Evolutionary conservation across 2,113 vertebrate genomes (phyloP).

Genomic region (Puffinus mauretanicus): DNA sequence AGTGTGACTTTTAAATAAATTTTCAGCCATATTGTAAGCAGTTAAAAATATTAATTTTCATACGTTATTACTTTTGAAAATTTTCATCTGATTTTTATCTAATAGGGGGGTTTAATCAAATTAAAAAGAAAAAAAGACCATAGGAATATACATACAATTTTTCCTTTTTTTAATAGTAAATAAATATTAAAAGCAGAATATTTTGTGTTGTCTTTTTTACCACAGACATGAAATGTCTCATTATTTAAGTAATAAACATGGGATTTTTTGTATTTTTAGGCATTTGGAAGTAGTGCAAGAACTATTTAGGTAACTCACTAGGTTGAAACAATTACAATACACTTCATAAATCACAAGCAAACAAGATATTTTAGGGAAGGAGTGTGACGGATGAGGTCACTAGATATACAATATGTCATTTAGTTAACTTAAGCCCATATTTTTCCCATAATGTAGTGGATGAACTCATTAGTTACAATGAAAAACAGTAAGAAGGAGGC

Average conservation of each 20-base stretch:
- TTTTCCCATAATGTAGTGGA: constrained; percentile 70
- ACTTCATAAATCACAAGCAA: constrained; percentile 71
- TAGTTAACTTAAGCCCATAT: constrained; percentile 71
- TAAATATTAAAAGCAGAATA: neutral
- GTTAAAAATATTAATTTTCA: neutral
- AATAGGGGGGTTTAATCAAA: neutral
- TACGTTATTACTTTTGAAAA: neutral
- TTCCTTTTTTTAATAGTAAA: neutral
- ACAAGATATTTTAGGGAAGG: constrained; percentile 67
- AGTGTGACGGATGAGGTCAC: constrained; percentile 72
- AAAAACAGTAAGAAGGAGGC: constrained; percentile 72
- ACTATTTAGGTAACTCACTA: constrained; percentile 64
- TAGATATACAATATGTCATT: constrained; percentile 64
- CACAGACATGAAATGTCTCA: neutral
- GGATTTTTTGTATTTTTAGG: neutral
- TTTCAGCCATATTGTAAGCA: neutral
- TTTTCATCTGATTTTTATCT: neutral
- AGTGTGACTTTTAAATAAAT: neutral
- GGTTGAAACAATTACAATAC: constrained; percentile 59
- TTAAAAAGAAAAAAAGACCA: neutral
- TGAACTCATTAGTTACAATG: constrained; percentile 75
- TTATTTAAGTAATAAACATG: neutral
- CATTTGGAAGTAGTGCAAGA: constrained; percentile 35
- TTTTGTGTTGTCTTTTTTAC: neutral
- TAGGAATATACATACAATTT: neutral